Evolutionary conservation across 2,113 vertebrate species (phyloP).

Genomic region (Tringa solitaria): DNA sequence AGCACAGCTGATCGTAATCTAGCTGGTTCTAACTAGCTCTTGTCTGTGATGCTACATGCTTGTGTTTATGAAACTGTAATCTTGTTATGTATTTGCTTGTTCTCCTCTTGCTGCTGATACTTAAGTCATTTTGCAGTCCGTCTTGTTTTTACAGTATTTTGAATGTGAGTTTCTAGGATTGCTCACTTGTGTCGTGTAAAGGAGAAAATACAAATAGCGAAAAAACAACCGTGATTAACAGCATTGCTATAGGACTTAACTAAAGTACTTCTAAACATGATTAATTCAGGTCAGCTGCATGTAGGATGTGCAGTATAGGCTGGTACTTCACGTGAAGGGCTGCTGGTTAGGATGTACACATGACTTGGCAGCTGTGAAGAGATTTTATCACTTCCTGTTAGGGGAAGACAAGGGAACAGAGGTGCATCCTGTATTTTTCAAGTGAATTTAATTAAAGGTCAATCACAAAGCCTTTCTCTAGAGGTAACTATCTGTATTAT

Average conservation of each 20-base stretch:
- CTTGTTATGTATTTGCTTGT: slow-evolving; percentile 21
- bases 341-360: not conserved
- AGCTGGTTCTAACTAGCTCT: slow-evolving; percentile 23
- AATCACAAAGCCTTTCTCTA: not conserved
- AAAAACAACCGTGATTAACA: not conserved
- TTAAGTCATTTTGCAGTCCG: not conserved
- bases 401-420: not conserved
- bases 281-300: not conserved
- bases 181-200: not conserved
- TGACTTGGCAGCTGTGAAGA: not conserved
- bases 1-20: slow-evolving; percentile 33
- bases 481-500: not conserved
- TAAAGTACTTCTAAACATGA: not conserved
- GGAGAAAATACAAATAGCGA: not conserved
- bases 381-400: slow-evolving; percentile 1
- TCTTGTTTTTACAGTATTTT: not conserved
- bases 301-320: not conserved
- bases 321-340: not conserved
- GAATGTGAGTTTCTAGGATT: not conserved
- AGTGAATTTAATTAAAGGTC: slow-evolving; percentile 17
- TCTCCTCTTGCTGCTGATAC: not conserved
- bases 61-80: slow-evolving; percentile 30
- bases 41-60: slow-evolving; percentile 7
- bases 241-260: not conserved
- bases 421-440: not conserved